Evolutionary conservation across 2,888 invertebrate genomes (phyloP), one percentile per base, ranked within the genome.

Genomic region (Hedychridium roseum): DNA sequence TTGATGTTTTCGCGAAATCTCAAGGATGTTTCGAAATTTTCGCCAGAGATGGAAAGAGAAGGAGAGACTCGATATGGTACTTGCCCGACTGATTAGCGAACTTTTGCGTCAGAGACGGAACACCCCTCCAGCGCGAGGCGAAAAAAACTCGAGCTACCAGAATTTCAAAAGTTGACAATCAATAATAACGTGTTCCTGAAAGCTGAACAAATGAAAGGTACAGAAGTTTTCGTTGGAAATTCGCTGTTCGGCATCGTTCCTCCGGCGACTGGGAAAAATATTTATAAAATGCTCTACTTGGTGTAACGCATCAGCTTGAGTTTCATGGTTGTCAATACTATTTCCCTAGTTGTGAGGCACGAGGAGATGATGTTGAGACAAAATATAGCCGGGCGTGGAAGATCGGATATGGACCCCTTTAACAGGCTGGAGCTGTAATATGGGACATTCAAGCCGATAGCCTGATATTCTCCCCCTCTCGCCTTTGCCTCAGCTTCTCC

Each of bases 401-500:
- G 60, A 66, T 68, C 61, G 66, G 63, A 67, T 66, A 65, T 68
- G 66, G 68, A 66, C 68, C 70, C 64, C 74, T 76, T 75, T 75
- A 76, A 75, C 68, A 48, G 60, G 60, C 57, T 60, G 66, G 59
- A 71, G 65, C 62, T 61, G 67, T 69, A 76, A 75, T 74, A 66
- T 69, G 64, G 74, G 66, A 60, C 72, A 71, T 76, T 76, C 67
- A 74, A 76, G 75, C 72, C 60, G 76, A 76, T 75, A 70, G 73
- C 16, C 64, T 73, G 53, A 68, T 67, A 66, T 70, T 62, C 50
- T 57, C 35, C 38, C 23, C 26, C 14, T 11, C 40, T 12, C n/a
- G 12, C 12, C 3, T 27, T 27, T 27, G 12, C 27, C 12, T 27
- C 27, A 31, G 15, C 12, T 12, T 12, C 31, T 39, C 34, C 30